These are phyloP conservation scores for Cheilosia pagana DNA, from an alignment of 2,888 invertebrate genomes.

Conservation along the genomic window DNA sequence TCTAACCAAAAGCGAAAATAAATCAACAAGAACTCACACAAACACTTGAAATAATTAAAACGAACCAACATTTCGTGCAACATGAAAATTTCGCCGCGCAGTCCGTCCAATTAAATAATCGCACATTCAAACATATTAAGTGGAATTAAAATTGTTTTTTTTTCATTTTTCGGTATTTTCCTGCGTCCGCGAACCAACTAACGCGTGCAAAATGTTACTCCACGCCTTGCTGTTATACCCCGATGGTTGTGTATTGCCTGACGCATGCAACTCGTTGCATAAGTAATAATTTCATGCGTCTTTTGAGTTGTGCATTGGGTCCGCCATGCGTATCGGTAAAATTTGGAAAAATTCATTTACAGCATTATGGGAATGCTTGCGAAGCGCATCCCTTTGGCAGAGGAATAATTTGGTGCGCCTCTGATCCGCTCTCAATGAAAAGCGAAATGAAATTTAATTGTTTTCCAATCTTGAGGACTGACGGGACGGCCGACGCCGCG, in stretches of 20 bases:
- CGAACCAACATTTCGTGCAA: conserved; percentile 39
- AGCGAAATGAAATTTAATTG: conserved; percentile 36
- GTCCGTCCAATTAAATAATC: conserved; percentile 67
- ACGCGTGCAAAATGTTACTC: conserved; percentile 68
- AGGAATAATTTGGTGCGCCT: not conserved
- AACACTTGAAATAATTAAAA: conserved; percentile 42
- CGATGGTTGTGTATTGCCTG: conserved; percentile 42
- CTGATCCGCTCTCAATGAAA: not conserved
- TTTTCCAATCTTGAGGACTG: conserved; percentile 18
- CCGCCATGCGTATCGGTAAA: conserved; percentile 22
- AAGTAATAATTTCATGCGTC: conserved; percentile 51
- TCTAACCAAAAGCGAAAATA: conserved; percentile 1
- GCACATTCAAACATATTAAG: conserved; percentile 59
- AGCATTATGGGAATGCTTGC: conserved; percentile 35
- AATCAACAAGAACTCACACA: not conserved
- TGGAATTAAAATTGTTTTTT: conserved; percentile 24
- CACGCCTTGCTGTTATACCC: conserved; percentile 43
- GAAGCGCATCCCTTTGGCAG: not conserved
- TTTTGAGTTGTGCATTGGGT: conserved; percentile 15
- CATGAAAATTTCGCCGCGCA: conserved; percentile 45
- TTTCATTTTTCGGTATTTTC: conserved; percentile 43
- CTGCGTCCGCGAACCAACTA: conserved; percentile 44
- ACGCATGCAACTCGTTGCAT: conserved; percentile 62
- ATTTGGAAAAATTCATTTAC: conserved; percentile 9
- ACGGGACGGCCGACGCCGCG: no score